Percentiles rank a stretch among this genome's conserved stretches.
Evolutionary conservation across 92 coral and sea anemone genomes (phyloP).

Genomic region (Epizoanthus stellaris): DNA sequence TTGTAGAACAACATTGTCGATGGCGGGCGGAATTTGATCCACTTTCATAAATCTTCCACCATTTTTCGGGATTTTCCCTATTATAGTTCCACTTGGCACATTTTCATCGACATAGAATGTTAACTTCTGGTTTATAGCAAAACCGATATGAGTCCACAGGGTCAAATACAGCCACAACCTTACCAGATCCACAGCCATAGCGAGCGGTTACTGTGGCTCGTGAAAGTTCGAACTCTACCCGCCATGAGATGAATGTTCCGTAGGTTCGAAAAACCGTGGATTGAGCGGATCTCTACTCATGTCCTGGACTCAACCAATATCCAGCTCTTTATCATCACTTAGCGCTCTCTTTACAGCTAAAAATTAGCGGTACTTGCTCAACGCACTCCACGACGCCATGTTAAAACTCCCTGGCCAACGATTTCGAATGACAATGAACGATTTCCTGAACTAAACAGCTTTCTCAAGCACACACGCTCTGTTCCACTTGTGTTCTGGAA

Average conservation of each 20-base stretch:
- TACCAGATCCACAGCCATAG: slow-evolving; percentile 56
- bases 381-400: slow-evolving; percentile 34
- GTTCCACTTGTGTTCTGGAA: background rate
- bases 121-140: slow-evolving; percentile 45
- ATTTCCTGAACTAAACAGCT: slow-evolving; percentile 25
- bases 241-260: slow-evolving; percentile 23
- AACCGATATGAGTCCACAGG: slow-evolving; percentile 39
- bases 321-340: slow-evolving; percentile 27
- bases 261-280: slow-evolving; percentile 16
- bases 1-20: slow-evolving; percentile 30
- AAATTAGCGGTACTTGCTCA: slow-evolving; percentile 1
- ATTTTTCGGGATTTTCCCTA: slow-evolving; percentile 71
- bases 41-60: background rate
- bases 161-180: slow-evolving; percentile 65
- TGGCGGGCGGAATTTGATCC: background rate
- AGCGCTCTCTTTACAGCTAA: background rate
- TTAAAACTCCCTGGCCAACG: slow-evolving; percentile 35
- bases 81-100: slow-evolving; percentile 71
- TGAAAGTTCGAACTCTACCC: slow-evolving; percentile 20
- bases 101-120: slow-evolving; percentile 85
- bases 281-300: slow-evolving; percentile 41
- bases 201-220: slow-evolving; percentile 44
- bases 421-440: slow-evolving; percentile 10
- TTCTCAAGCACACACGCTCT: background rate
- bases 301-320: slow-evolving; percentile 24